These are phyloP conservation scores for Pyrocoelia pectoralis DNA, from an alignment of 2,888 invertebrate species.

Conservation along the genomic window DNA sequence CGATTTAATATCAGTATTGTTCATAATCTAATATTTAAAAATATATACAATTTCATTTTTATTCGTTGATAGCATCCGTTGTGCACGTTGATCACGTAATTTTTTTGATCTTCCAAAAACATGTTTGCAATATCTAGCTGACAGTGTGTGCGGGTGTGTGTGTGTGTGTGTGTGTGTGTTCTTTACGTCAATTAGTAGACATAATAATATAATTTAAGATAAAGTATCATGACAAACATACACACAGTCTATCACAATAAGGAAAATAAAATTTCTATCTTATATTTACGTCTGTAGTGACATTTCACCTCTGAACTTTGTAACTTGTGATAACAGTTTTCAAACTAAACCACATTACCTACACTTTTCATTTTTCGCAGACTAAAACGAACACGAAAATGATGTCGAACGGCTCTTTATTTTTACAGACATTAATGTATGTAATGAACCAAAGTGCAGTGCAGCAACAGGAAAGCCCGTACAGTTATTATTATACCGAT, in stretches of 20 bases:
- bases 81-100: too few relatives aligned
- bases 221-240: background rate
- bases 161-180: too few relatives aligned
- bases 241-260: background rate
- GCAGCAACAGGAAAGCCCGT: conserved; percentile 49
- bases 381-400: conserved; percentile 40
- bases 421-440: conserved; percentile 52
- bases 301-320: conserved; percentile 36
- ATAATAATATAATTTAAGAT: background rate
- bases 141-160: too few relatives aligned
- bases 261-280: conserved; percentile 5
- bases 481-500: conserved; percentile 57
- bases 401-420: conserved; percentile 48
- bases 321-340: conserved; percentile 23
- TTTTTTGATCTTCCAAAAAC: too few relatives aligned
- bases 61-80: too few relatives aligned
- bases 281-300: conserved; percentile 21
- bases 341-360: conserved; percentile 11
- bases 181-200: background rate
- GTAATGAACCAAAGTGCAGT: conserved; percentile 53
- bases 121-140: too few relatives aligned
- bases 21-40: background rate
- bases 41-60: background rate
- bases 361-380: background rate
- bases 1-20: background rate